These are phyloP conservation scores for Miltochrista miniata DNA, from an alignment of 2,888 invertebrate genomes.

Conservation along the genomic window DNA sequence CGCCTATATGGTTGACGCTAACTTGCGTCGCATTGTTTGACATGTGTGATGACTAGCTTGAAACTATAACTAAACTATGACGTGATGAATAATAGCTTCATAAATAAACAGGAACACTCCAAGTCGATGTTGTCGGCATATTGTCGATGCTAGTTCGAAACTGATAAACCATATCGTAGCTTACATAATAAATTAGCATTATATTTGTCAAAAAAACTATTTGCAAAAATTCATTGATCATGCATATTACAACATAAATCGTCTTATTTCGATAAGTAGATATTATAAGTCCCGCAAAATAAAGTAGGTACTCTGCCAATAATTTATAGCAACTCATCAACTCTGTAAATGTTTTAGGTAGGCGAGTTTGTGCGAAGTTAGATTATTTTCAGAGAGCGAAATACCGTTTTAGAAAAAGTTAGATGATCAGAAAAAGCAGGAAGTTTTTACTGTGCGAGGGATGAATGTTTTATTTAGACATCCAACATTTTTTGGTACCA, in stretches of 20 bases:
- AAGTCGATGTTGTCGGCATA: too few species aligned
- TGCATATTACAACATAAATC: conserved; percentile 14
- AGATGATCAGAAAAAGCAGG: conserved; percentile 4
- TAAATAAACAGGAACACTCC: too few species aligned
- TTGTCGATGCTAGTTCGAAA: too few species aligned
- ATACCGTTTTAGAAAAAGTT: conserved; percentile 32
- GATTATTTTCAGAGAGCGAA: conserved; percentile 33
- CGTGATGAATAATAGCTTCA: too few species aligned
- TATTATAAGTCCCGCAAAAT: conserved; percentile 8
- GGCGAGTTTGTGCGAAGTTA: conserved; percentile 30
- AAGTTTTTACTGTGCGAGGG: conserved; percentile 4
- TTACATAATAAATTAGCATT: too few species aligned
- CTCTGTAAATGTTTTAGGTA: conserved; percentile 27
- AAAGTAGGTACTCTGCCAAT: conserved; percentile 15
- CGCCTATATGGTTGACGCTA: too few species aligned
- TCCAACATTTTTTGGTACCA: too few species aligned
- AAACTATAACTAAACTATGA: too few species aligned
- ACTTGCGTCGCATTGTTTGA: too few species aligned
- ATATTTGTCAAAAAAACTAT: conserved; percentile 14
- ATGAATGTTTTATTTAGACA: too few species aligned
- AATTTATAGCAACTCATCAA: conserved; percentile 35
- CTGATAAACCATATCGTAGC: too few species aligned
- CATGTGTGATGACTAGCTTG: too few species aligned
- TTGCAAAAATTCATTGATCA: conserved; percentile 6
- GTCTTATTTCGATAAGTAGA: conserved; percentile 15